Conservation (phyloP, 2,113 vertebrate genomes). For the Paramormyrops kingsleyae region DNA sequence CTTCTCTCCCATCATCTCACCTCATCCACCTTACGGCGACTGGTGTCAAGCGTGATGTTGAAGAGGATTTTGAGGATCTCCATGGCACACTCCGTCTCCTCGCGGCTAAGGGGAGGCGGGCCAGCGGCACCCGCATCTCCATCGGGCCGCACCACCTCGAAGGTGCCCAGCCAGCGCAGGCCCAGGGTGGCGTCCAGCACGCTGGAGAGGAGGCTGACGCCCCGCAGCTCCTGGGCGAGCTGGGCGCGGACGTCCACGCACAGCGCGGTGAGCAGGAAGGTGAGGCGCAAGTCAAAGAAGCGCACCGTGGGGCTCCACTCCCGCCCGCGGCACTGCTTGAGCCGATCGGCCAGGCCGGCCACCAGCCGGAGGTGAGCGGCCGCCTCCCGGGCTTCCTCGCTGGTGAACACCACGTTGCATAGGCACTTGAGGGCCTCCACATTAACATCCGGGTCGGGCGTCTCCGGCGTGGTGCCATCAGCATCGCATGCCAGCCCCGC, state of each 20-base stretch:
- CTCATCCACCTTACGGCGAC: conserved; percentile 74
- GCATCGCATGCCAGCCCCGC: conserved; percentile 55
- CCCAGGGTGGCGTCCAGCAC: conserved; percentile 71
- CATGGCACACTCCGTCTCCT: conserved; percentile 77
- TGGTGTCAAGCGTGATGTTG: conserved; percentile 80
- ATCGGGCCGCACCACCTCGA: conserved; percentile 55
- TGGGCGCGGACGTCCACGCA: conserved; percentile 71
- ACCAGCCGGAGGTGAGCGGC: conserved; percentile 65
- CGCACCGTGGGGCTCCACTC: conserved; percentile 71
- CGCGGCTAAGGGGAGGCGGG: conserved; percentile 62
- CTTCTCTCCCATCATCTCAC: conserved; percentile 48
- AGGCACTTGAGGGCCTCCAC: conserved; percentile 84
- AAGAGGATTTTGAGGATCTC: conserved; percentile 92
- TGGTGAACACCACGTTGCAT: conserved; percentile 85
- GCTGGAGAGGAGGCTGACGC: conserved; percentile 64
- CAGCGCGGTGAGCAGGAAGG: conserved; percentile 79
- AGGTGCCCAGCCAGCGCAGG: conserved; percentile 64
- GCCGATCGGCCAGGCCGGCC: conserved; percentile 64
- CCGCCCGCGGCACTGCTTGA: conserved; percentile 64
- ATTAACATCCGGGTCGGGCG: conserved; percentile 69
- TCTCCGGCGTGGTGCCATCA: conserved; percentile 38
- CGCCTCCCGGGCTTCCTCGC: conserved; percentile 62
- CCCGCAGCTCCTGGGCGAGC: conserved; percentile 77
- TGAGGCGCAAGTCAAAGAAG: conserved; percentile 83
- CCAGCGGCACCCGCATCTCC: conserved; percentile 39